Evolutionary conservation across 2,113 vertebrate species (phyloP), one percentile per base, ranked within the genome.

Genomic region (Scalopus aquaticus): DNA sequence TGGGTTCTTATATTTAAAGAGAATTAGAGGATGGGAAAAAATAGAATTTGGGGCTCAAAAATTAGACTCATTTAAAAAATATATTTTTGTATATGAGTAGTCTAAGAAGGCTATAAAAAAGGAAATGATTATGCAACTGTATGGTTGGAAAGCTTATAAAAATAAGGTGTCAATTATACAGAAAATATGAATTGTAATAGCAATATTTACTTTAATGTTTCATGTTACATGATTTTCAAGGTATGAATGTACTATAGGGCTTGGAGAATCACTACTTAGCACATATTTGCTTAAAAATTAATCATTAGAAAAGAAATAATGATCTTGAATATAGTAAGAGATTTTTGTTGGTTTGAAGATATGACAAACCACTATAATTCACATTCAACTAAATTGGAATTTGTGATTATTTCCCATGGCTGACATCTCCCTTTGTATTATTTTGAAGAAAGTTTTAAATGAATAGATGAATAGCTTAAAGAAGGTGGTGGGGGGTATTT

Each of bases 351-450:
- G 24, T 94, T 77, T 74, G 72, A 65, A 91, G 46, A 67, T 93
- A 86, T 0, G 44, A 46, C 83, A 95, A 97, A 64, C 16, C 83
- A 91, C 76, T 86, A 95, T 96, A 95, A 92, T 92, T 96, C 82
- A 96, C 39, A 95, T 79, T 95, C 39, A 94, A 65, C 46, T 96
- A 94, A 95, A 83, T 86, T 96, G 39, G 30, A 93, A 96, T 93
- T 95, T 94, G 42, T 90, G 42, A 94, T 90, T 78, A 56, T 94
- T 95, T 92, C n/a, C 42, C 12, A 65, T 86, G 54, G 64, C 32
- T 96, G 94, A 93, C 78, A 91, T 97, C 82, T 95, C 58, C 44
- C 44, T 96, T 93, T 70, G 35, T 46, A 58, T 91, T 96, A 96
- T 91, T 70, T 83, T 91, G 51, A 91, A 69, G 54, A 70, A 94